Conservation (phyloP, 2,797 vertebrate species). For the Eptatretus atami region DNA sequence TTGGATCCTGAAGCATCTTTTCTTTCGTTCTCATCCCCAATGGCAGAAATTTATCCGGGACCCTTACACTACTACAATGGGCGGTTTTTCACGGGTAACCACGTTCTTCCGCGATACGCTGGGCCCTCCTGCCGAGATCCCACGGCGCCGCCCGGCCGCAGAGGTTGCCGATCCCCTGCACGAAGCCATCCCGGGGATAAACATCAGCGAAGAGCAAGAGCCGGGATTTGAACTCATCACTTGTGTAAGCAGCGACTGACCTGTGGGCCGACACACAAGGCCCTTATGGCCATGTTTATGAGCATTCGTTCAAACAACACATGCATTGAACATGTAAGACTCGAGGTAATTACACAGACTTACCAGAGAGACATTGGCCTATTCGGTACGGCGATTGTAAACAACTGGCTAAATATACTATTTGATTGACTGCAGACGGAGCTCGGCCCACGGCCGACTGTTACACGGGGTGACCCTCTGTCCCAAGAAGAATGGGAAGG, state of each 20-base stretch:
- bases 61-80: slow-evolving; percentile 53
- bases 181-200: slow-evolving; percentile 28
- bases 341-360: too few species aligned
- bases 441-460: slow-evolving; percentile 27
- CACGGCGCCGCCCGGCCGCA: slow-evolving; percentile 12
- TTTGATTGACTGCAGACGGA: slow-evolving; percentile 19
- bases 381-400: too few species aligned
- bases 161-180: slow-evolving; percentile 23
- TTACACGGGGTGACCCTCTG: slow-evolving; percentile 25
- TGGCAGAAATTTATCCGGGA: slow-evolving; percentile 52
- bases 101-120: slow-evolving; percentile 50
- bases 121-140: slow-evolving; percentile 15
- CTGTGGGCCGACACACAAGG: neutral
- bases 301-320: too few species aligned
- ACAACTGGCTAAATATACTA: too few species aligned
- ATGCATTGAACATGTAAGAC: too few species aligned
- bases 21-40: neutral
- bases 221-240: slow-evolving; percentile 60
- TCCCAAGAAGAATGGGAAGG: slow-evolving; percentile 25
- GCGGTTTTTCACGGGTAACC: slow-evolving; percentile 60
- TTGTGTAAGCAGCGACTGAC: slow-evolving; percentile 25
- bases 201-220: slow-evolving; percentile 20
- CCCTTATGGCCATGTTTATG: too few species aligned
- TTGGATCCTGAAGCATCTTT: neutral
- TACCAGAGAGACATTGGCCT: too few species aligned